Conservation (phyloP, 2,888 invertebrate genomes). For the Drosophila multiciliata region DNA sequence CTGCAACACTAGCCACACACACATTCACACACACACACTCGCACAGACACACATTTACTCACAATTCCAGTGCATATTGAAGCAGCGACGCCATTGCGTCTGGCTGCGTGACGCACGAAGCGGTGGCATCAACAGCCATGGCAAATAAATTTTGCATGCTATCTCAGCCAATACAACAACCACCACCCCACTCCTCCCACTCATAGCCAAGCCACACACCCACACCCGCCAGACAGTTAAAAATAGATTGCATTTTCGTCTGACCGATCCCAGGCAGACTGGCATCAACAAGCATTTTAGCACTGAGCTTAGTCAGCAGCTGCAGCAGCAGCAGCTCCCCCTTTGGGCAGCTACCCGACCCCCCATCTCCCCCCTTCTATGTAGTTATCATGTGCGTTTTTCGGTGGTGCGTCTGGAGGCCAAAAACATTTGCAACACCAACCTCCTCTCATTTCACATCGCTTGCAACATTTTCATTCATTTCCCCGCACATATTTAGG, state of each 20-base stretch:
- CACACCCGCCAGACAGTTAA: constrained; percentile 64
- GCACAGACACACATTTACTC: background rate
- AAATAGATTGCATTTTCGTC: constrained; percentile 71
- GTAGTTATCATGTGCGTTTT: constrained; percentile 52
- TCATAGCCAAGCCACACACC: too few species aligned
- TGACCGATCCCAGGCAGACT: constrained; percentile 46
- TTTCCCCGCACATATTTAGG: constrained; percentile 33
- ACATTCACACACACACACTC: constrained; percentile 3
- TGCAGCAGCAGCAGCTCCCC: background rate
- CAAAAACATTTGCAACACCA: constrained; percentile 6
- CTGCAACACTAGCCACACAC: constrained; percentile 15
- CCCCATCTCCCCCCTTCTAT: background rate
- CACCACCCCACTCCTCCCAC: background rate
- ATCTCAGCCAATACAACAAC: constrained; percentile 22
- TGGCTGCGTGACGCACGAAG: constrained; percentile 74
- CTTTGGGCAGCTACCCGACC: background rate
- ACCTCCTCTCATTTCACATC: too few species aligned
- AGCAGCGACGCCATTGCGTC: constrained; percentile 66
- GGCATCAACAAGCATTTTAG: constrained; percentile 35
- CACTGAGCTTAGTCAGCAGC: constrained; percentile 50
- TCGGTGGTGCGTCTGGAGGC: constrained; percentile 65
- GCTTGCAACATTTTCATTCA: constrained; percentile 26
- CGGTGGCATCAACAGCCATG: constrained; percentile 67
- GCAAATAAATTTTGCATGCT: constrained; percentile 73
- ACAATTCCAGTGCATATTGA: constrained; percentile 1